Evolutionary conservation across 1,140 invertebrate species (phyloP).

Genomic region (Calosoma granatense): DNA sequence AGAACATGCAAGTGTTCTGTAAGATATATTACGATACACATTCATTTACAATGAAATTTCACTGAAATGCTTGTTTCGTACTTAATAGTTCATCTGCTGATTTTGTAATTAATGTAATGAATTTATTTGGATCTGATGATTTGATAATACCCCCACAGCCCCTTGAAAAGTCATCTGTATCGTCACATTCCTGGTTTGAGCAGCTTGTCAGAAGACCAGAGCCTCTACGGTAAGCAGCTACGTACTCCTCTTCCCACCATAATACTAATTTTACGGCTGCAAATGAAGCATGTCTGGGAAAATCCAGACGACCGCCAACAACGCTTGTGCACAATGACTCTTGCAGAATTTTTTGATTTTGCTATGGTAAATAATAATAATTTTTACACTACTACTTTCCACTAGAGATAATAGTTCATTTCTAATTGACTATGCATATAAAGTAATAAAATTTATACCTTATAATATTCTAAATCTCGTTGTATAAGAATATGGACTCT

Average conservation of each 20-base stretch:
- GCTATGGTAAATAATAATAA: conserved; percentile 35
- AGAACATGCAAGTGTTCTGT: conserved; percentile 63
- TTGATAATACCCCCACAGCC: conserved; percentile 48
- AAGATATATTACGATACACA: conserved; percentile 20
- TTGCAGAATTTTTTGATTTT: conserved; percentile 62
- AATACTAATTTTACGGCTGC: conserved; percentile 65
- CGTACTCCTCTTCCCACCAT: conserved; percentile 65
- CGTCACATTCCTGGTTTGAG: conserved; percentile 23
- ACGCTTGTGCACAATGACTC: conserved; percentile 60
- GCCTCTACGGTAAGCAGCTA: conserved; percentile 40
- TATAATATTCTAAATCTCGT: conserved; percentile 69
- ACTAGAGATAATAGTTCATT: not conserved
- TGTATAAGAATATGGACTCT: conserved; percentile 65
- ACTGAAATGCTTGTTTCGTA: conserved; percentile 20
- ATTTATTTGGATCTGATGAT: conserved; percentile 59
- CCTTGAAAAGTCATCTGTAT: conserved; percentile 27
- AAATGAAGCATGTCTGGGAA: conserved; percentile 69
- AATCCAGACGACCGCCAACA: conserved; percentile 64
- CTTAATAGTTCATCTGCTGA: conserved; percentile 54
- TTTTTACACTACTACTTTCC: not conserved
- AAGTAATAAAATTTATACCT: conserved; percentile 48
- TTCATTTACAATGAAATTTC: conserved; percentile 13
- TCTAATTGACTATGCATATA: no score
- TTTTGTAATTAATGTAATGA: conserved; percentile 54
- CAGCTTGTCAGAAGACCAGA: conserved; percentile 35